Evolutionary conservation across 2,113 vertebrate species (phyloP).

Genomic region (Alaudala cheleensis): DNA sequence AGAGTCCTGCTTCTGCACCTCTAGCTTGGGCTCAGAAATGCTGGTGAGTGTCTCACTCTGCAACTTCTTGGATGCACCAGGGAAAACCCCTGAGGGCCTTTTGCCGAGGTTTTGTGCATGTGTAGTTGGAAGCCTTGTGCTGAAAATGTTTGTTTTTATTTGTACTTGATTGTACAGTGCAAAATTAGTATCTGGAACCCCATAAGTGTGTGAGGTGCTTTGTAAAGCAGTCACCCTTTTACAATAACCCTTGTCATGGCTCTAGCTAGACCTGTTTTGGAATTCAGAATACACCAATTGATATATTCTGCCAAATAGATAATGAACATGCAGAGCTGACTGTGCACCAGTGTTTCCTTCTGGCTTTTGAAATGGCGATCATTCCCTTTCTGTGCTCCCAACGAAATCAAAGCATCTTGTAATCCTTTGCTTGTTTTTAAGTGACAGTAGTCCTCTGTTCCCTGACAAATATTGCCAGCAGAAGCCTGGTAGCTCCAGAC

Average conservation of each 20-base stretch:
- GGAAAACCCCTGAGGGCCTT: neutral
- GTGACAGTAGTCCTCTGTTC: conserved; percentile 25
- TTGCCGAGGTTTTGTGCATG: fast-evolving
- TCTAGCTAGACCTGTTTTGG: neutral
- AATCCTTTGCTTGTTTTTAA: conserved; percentile 17
- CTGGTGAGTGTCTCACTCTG: fast-evolving
- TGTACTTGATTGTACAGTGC: neutral
- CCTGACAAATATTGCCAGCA: conserved; percentile 8
- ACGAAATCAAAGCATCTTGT: conserved; percentile 32
- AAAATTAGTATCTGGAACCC: neutral
- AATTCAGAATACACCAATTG: neutral
- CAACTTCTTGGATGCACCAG: neutral
- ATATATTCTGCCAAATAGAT: neutral
- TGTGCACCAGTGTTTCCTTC: neutral
- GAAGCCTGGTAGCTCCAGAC: conserved; percentile 30
- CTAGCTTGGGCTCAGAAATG: neutral
- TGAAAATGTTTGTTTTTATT: neutral
- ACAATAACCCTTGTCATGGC: neutral
- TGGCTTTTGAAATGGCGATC: neutral
- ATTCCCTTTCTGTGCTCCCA: neutral
- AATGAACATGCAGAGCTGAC: neutral
- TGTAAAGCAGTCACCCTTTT: neutral
- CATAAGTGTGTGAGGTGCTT: neutral
- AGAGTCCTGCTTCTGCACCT: neutral
- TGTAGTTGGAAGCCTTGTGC: fast-evolving